Evolutionary conservation across 2,113 vertebrate species (phyloP).

Genomic region (Neogobius melanostomus): DNA sequence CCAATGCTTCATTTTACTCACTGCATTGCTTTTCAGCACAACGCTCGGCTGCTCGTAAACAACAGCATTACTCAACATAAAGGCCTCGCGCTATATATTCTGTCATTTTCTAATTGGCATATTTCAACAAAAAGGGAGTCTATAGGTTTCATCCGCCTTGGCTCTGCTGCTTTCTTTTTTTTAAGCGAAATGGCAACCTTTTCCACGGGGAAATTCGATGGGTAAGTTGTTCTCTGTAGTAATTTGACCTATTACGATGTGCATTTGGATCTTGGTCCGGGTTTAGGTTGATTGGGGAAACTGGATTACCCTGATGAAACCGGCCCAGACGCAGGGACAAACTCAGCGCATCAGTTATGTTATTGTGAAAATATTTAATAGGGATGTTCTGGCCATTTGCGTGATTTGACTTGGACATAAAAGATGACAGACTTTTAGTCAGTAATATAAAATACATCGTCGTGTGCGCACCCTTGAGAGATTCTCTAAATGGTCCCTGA

Average conservation of each 20-base stretch:
- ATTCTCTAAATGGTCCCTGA: neutral
- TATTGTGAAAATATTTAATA: neutral
- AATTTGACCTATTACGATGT: too few species aligned
- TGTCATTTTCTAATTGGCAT: neutral
- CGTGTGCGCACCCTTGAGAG: neutral
- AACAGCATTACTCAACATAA: slow-evolving; percentile 2
- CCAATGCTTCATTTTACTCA: neutral
- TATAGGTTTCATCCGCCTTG: neutral
- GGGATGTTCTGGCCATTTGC: neutral
- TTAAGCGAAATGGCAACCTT: too few species aligned
- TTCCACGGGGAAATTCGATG: too few species aligned
- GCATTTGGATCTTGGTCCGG: too few species aligned
- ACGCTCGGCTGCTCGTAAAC: neutral
- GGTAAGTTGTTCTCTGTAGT: too few species aligned
- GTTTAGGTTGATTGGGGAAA: too few species aligned
- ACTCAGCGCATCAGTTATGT: neutral
- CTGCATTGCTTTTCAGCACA: neutral
- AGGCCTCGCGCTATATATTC: neutral
- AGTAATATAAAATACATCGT: neutral
- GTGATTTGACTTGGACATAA: neutral
- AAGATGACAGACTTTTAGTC: slow-evolving; percentile 5
- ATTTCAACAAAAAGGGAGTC: neutral
- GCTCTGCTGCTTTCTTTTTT: too few species aligned
- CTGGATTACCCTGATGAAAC: neutral
- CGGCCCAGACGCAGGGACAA: neutral